Base-by-base conservation (phyloP, 2,888 invertebrate genomes). In the Rosalia funebris region DNA sequence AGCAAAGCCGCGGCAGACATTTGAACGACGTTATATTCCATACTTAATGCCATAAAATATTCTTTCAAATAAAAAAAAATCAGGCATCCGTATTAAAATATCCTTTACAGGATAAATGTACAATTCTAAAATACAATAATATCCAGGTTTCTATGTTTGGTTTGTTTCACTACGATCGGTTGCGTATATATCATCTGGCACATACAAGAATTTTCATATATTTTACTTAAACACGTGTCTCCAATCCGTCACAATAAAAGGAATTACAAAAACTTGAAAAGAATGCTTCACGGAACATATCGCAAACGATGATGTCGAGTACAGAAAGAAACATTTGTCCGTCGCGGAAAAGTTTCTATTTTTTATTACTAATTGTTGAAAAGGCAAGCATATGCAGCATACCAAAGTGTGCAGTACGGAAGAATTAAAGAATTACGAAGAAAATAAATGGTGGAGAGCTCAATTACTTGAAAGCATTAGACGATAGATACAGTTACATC, bases 381-480 rank as follows among this genome's bases (percentile, higher is more conserved):
- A 34, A 34, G 10, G 34, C 34, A 34, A 34, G 34, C 34, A 34
- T 34, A 34, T 34, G 34, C 34, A 10, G 20, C 55, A 55, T 45
- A 14, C 45, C 39, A 16, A 47, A 31, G 57, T 57, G 47, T 57
- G 32, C 57, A 53, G 14, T 53, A 53, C 42, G 45, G 41, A 37
- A 56, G 48, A 41, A 31, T 32, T 34, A 32, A 34, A 32, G 31
- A 9, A 42, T 42, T 53, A 42, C 20, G 17, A 46, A 53, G 59
- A 46, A 55, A 60, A 55, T 47, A 55, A 60, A 47, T 48, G 60
- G 17, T 20, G 54, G 32, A 32, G 60, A 55, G 54, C 55, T 55
- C 60, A 60, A 60, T 60, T 60, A 60, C 31, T 34, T 39, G 54
- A 60, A 60, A 55, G 45, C 60, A 60, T 60, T 55, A 41, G 48